These are phyloP conservation scores for Trachelus tabidus DNA, from an alignment of 2,888 invertebrate genomes.

Conservation along the genomic window DNA sequence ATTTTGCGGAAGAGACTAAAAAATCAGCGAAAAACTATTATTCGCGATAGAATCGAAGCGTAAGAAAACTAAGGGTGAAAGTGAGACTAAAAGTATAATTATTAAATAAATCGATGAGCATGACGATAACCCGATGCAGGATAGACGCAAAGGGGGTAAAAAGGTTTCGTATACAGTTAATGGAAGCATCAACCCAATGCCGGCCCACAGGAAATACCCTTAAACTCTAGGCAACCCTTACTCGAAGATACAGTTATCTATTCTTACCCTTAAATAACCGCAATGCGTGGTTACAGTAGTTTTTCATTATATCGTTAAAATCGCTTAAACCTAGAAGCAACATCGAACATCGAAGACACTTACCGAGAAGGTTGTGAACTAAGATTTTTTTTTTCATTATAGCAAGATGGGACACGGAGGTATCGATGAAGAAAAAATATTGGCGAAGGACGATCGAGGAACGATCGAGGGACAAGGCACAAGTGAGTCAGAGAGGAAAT, in stretches of 20 bases:
- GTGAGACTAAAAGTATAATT: background rate
- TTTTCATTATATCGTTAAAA: background rate
- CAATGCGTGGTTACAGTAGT: background rate
- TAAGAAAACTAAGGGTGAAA: background rate
- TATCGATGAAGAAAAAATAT: constrained; percentile 20
- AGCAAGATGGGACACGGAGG: constrained; percentile 19
- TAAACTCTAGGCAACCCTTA: background rate
- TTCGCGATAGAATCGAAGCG: background rate
- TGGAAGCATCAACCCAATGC: background rate
- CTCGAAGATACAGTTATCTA: background rate
- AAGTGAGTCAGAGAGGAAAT: constrained; percentile 54
- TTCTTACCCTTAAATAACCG: background rate
- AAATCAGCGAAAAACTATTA: too few relatives aligned
- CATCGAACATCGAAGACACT: constrained; percentile 57
- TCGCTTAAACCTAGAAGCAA: constrained; percentile 42
- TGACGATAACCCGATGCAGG: background rate
- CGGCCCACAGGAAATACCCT: background rate
- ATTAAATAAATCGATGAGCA: background rate
- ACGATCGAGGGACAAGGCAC: constrained; percentile 58
- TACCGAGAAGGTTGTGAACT: constrained; percentile 18
- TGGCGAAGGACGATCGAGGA: constrained; percentile 34
- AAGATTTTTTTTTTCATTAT: constrained; percentile 5
- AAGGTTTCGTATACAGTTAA: background rate
- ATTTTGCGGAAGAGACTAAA: background rate
- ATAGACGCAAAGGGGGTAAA: background rate